A percentile compares a stretch with the other conserved stretches of the same genome.
These are phyloP conservation scores for Drosophila tani DNA, from an alignment of 1,140 invertebrate genomes.

Conservation along the genomic window DNA sequence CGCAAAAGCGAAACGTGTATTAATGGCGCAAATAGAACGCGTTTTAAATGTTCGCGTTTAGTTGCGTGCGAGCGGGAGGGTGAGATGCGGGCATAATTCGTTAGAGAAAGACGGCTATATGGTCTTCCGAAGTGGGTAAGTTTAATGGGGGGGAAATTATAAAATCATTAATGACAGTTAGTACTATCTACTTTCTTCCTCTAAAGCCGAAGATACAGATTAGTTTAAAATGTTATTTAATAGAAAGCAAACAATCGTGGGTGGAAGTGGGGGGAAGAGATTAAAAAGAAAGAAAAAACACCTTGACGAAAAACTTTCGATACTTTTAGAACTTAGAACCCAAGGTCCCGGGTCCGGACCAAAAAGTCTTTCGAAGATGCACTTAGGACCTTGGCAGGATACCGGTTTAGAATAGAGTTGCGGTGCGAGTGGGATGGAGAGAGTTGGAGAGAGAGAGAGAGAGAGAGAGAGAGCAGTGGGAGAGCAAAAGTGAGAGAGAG, in stretches of 20 bases:
- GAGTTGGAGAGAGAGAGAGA: slow-evolving; percentile 6
- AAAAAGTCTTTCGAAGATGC: slow-evolving; percentile 18
- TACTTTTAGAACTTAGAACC: slow-evolving; percentile 25
- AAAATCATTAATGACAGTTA: slow-evolving; percentile 6
- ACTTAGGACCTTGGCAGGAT: slow-evolving; percentile 70
- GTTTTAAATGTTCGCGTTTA: slow-evolving; percentile 15
- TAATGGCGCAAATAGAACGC: slow-evolving; percentile 34
- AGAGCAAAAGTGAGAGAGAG: slow-evolving; percentile 18
- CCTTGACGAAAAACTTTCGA: slow-evolving; percentile 18
- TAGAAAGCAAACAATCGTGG: background rate
- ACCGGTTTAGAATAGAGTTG: slow-evolving; percentile 64
- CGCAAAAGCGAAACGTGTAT: slow-evolving; percentile 31
- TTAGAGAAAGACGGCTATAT: slow-evolving; percentile 36
- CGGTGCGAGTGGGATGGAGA: slow-evolving; percentile 16
- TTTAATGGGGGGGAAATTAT: background rate
- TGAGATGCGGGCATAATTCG: background rate
- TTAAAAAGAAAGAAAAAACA: background rate
- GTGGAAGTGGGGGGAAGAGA: background rate
- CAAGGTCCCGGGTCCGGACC: slow-evolving; percentile 7
- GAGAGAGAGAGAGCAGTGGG: slow-evolving; percentile 1
- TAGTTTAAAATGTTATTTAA: background rate
- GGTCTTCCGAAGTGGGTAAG: background rate
- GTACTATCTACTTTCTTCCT: background rate
- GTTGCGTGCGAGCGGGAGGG: slow-evolving; percentile 28
- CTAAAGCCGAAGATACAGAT: background rate